Conservation (phyloP, 2,888 invertebrate species). For the Drosophila gaucha region DNA sequence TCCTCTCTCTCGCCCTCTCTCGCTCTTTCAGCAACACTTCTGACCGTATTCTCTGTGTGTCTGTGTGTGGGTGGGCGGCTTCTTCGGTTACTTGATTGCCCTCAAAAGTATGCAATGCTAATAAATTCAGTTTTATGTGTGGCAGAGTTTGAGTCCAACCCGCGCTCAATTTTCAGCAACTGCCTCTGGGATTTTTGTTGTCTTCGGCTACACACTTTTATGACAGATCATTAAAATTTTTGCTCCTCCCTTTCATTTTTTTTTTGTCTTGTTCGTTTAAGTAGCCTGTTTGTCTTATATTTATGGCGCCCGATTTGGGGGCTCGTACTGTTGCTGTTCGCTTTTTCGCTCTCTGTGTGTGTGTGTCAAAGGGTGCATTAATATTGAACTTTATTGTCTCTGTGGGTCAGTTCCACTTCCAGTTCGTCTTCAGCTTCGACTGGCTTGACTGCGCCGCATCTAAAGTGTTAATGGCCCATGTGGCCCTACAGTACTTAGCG, state of each 20-base stretch:
- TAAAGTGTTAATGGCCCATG: constrained; percentile 63
- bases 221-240: constrained; percentile 78
- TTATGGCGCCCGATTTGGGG: constrained; percentile 64
- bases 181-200: constrained; percentile 18
- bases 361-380: constrained; percentile 77
- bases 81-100: constrained; percentile 71
- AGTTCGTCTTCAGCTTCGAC: constrained; percentile 29
- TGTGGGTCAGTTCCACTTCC: constrained; percentile 57
- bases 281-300: constrained; percentile 76
- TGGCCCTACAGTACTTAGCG: constrained; percentile 39
- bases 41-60: constrained; percentile 18
- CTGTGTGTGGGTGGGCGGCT: constrained; percentile 10
- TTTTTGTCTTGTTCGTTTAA: constrained; percentile 46
- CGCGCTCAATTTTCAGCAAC: constrained; percentile 42
- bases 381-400: constrained; percentile 77
- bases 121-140: constrained; percentile 75
- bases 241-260: constrained; percentile 17
- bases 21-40: constrained; percentile 37
- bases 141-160: constrained; percentile 2
- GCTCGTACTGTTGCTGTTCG: constrained; percentile 29
- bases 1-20: no score
- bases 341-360: neutral
- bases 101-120: constrained; percentile 77
- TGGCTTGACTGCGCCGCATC: constrained; percentile 15
- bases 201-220: constrained; percentile 59